Percentiles rank a stretch among this genome's conserved stretches.
phyloP scores from a whole-genome alignment of 2,113 vertebrate genomes.

The Ceyx cyanopectus region DNA sequence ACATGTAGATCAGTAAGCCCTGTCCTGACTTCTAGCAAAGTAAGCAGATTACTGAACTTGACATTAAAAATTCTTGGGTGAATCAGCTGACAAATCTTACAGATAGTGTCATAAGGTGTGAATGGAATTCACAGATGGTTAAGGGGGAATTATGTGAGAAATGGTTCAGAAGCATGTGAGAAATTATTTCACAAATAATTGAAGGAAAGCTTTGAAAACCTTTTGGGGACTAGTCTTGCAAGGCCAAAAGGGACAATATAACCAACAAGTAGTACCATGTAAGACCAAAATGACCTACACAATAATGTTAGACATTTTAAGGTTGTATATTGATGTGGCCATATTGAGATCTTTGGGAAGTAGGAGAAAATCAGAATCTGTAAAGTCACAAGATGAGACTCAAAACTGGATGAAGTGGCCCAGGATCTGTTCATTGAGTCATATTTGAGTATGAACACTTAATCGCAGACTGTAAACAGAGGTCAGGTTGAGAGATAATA shows the following conservation, averaged over 20 bases:
- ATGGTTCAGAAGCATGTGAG: neutral
- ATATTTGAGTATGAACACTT: slow-evolving; percentile 24
- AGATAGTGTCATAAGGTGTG: neutral
- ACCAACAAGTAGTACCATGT: neutral
- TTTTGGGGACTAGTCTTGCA: neutral
- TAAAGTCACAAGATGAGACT: neutral
- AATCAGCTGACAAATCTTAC: neutral
- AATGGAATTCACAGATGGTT: neutral
- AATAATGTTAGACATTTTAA: neutral
- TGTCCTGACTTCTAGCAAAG: neutral
- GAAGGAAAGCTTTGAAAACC: neutral
- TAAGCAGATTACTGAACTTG: neutral
- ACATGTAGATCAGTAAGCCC: neutral
- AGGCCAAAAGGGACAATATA: neutral
- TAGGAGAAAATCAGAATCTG: neutral
- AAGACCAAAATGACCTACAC: neutral
- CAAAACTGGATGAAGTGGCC: rapidly evolving
- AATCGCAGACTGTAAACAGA: slow-evolving; percentile 70
- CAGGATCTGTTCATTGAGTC: neutral
- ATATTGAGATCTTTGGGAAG: neutral
- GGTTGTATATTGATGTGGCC: neutral
- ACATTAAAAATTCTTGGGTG: neutral
- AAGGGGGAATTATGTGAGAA: neutral
- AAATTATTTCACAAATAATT: neutral
- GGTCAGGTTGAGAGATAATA: slow-evolving; percentile 61